These are phyloP conservation scores for Operophtera brumata DNA, from an alignment of 2,888 invertebrate species.

Conservation along the genomic window DNA sequence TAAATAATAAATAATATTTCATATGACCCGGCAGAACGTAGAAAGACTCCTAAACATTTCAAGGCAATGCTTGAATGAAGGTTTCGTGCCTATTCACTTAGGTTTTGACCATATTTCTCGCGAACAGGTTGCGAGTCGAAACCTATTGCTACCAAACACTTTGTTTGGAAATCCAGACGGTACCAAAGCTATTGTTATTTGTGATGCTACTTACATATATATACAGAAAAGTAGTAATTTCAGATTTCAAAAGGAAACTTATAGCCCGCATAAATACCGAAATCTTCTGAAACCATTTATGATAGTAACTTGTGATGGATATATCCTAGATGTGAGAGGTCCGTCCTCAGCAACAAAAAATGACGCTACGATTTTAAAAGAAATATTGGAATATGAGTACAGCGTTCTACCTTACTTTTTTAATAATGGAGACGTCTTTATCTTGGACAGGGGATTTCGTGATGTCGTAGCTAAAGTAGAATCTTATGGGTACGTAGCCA, in stretches of 20 bases:
- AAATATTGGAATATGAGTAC: slow-evolving; percentile 18
- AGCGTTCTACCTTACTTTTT: slow-evolving; percentile 16
- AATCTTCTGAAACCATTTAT: slow-evolving; percentile 26
- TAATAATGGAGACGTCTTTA: slow-evolving; percentile 24
- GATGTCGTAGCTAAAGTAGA: too few species aligned
- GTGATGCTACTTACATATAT: slow-evolving; percentile 27
- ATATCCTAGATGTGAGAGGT: slow-evolving; percentile 24
- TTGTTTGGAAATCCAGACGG: neutral
- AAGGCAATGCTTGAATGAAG: too few species aligned
- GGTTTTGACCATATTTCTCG: too few species aligned
- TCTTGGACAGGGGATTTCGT: slow-evolving; percentile 29
- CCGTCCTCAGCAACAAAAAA: slow-evolving; percentile 22
- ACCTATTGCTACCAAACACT: neutral
- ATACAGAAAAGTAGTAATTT: slow-evolving; percentile 27
- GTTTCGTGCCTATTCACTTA: too few species aligned
- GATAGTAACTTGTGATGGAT: slow-evolving; percentile 18
- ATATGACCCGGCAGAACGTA: too few species aligned
- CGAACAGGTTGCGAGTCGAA: neutral
- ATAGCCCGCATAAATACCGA: slow-evolving; percentile 23
- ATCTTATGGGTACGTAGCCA: too few species aligned
- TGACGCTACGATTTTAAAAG: slow-evolving; percentile 24
- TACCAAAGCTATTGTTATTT: slow-evolving; percentile 15
- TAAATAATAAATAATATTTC: too few species aligned
- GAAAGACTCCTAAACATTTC: too few species aligned
- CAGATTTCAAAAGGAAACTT: slow-evolving; percentile 27